phyloP scores from a whole-genome alignment of 2,113 vertebrate genomes.

The Tachysurus vachellii region DNA sequence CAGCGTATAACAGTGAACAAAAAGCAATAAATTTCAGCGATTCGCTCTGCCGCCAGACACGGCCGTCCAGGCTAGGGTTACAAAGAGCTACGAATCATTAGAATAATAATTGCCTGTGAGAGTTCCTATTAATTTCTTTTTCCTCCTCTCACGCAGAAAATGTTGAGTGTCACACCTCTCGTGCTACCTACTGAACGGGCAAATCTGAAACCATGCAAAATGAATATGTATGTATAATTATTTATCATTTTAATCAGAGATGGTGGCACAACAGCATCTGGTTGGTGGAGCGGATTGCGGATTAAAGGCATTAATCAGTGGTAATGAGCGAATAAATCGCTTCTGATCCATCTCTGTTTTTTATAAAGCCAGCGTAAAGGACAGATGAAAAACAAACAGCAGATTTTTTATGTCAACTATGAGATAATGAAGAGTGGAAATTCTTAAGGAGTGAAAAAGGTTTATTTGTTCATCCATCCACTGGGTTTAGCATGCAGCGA shows the following conservation, averaged over 20 bases:
- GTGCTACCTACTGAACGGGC: conserved; percentile 10
- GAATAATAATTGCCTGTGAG: conserved; percentile 19
- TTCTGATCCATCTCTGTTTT: conserved; percentile 56
- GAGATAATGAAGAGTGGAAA: conserved; percentile 36
- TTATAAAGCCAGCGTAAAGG: conserved; percentile 52
- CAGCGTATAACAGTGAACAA: neutral
- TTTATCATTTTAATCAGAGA: conserved; percentile 66
- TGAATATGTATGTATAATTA: conserved; percentile 57
- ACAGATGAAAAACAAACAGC: conserved; percentile 55
- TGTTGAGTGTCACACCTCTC: conserved; percentile 7
- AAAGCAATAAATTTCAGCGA: conserved; percentile 1
- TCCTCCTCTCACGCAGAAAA: neutral
- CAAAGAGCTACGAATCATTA: conserved; percentile 29
- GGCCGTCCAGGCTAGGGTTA: neutral
- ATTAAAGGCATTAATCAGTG: conserved; percentile 60
- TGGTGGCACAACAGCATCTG: conserved; percentile 61
- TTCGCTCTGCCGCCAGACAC: neutral
- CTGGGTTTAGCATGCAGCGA: neutral
- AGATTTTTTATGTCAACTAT: conserved; percentile 47
- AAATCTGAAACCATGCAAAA: conserved; percentile 47
- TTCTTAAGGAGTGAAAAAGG: conserved; percentile 43
- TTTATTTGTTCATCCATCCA: too few species aligned
- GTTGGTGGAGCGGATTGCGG: conserved; percentile 53
- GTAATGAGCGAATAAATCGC: conserved; percentile 50
- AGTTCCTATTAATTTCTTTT: neutral